A percentile compares a stretch with the other conserved stretches of the same genome.
Conservation (phyloP, 2,888 invertebrate species). For the Girardia tigrina region DNA sequence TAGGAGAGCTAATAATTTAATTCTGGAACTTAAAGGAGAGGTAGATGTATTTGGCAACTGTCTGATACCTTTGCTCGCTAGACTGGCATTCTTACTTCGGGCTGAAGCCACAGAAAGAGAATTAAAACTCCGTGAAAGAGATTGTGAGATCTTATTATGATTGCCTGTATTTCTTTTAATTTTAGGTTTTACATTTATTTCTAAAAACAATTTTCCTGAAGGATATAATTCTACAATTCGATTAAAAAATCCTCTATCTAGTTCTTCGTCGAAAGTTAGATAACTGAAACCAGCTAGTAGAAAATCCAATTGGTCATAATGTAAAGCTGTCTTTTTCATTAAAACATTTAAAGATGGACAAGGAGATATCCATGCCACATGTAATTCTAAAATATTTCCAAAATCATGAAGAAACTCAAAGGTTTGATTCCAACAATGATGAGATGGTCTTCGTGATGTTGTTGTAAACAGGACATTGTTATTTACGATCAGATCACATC, state of each 20-base stretch:
- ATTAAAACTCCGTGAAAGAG: neutral
- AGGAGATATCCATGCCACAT: neutral
- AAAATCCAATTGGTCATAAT: neutral
- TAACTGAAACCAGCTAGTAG: neutral
- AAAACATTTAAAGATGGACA: neutral
- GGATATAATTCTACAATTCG: neutral
- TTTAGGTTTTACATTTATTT: neutral
- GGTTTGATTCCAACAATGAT: slow-evolving; percentile 17
- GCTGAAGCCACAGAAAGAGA: neutral
- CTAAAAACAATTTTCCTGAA: neutral
- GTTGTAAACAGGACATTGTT: neutral
- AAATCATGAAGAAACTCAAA: neutral
- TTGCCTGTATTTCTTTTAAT: neutral
- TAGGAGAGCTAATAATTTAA: neutral
- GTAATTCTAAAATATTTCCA: neutral
- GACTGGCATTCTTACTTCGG: neutral
- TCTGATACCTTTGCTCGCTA: too few relatives aligned
- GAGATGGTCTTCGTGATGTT: neutral
- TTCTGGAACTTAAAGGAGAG: too few relatives aligned
- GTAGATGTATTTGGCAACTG: too few relatives aligned
- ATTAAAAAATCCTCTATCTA: neutral
- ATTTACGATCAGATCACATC: neutral
- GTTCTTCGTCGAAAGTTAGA: neutral
- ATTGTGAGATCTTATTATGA: neutral
- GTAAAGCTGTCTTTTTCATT: neutral